phyloP scores from a whole-genome alignment of 1,140 invertebrate genomes.

The Platyscapa corneri region DNA sequence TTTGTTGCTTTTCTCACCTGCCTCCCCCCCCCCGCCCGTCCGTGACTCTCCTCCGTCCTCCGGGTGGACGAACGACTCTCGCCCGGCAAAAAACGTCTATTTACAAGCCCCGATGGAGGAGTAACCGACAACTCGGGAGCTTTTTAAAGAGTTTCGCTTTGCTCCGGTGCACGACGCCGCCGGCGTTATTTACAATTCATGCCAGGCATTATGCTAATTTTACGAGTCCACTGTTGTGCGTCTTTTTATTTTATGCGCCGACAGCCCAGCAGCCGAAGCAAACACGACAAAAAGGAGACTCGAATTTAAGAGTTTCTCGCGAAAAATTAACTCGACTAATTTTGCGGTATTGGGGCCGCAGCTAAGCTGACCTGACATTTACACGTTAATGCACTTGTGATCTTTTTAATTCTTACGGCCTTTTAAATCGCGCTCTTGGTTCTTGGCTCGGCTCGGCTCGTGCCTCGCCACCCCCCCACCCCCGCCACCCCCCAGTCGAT shows the following conservation, averaged over 20 bases:
- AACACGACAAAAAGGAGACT: not conserved
- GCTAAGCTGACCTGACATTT: not conserved
- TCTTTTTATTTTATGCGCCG: not conserved
- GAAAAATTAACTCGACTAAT: constrained; percentile 11
- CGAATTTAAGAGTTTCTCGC: not conserved
- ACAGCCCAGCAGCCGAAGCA: not conserved
- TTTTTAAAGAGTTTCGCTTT: not conserved
- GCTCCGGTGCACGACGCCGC: no score
- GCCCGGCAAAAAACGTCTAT: not conserved
- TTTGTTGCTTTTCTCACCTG: constrained; percentile 10
- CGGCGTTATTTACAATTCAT: constrained; percentile 19
- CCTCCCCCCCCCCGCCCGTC: no score
- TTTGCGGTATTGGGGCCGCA: not conserved
- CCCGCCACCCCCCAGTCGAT: no score
- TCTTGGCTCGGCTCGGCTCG: no score
- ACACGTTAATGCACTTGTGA: not conserved
- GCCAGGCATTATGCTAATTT: not conserved
- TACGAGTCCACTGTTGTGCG: not conserved
- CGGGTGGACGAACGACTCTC: no score
- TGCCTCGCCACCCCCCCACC: no score
- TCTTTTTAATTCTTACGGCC: not conserved
- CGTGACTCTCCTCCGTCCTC: no score
- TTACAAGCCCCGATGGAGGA: no score
- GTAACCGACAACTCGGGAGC: not conserved
- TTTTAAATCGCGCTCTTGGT: not conserved